A percentile compares a stretch with the other conserved stretches of the same genome.
Evolutionary conservation across 2,888 invertebrate genomes (phyloP).

Genomic region (Pristionchus entomophagus): DNA sequence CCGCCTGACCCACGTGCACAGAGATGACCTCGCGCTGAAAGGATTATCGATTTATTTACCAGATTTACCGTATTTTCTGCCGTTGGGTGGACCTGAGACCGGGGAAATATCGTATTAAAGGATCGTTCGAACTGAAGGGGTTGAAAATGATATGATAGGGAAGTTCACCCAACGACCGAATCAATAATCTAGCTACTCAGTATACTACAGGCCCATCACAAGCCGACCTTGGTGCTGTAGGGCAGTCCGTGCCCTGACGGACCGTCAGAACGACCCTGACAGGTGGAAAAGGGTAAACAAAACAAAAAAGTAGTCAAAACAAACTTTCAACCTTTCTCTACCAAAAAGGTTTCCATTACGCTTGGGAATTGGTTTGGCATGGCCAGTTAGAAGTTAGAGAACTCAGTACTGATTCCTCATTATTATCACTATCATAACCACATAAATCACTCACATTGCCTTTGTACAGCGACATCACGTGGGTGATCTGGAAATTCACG

Average conservation of each 20-base stretch:
- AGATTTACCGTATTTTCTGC: no score
- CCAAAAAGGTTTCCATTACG: no score
- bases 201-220: background rate
- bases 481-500: background rate
- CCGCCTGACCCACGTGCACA: constrained; percentile 72
- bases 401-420: background rate
- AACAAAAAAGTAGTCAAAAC: no score
- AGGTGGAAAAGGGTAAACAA: background rate
- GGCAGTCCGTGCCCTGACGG: background rate
- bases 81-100: no score
- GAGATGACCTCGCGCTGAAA: constrained; percentile 68
- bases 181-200: background rate
- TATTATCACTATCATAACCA: background rate
- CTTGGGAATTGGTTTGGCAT: no score
- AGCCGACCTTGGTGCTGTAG: constrained; percentile 3
- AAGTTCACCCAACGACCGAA: no score
- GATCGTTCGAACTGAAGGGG: background rate
- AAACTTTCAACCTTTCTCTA: no score
- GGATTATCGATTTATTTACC: background rate
- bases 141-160: no score
- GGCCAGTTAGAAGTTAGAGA: no score
- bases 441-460: background rate
- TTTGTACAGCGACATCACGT: background rate
- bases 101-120: no score
- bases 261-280: background rate